Conservation (phyloP, 2,888 invertebrate genomes). For the Nomada hirtipes region DNA sequence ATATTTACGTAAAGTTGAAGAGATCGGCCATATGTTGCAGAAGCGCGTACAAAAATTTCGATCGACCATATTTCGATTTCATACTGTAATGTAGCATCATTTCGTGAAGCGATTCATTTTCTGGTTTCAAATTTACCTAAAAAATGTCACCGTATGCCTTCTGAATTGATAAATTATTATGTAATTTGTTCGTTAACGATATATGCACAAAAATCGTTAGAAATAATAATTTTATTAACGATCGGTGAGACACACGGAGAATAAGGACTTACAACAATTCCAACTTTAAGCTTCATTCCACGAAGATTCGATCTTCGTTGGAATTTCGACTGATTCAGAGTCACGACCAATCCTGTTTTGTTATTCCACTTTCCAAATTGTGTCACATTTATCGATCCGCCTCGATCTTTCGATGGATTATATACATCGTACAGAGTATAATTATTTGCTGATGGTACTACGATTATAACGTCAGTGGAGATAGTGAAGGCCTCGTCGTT, state of each 20-base stretch:
- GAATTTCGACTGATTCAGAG: constrained; percentile 68
- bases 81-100: constrained; percentile 66
- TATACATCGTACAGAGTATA: constrained; percentile 74
- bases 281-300: constrained; percentile 73
- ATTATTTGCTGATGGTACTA: constrained; percentile 38
- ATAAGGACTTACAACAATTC: constrained; percentile 68
- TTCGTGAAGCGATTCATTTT: constrained; percentile 63
- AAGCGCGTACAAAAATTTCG: constrained; percentile 72
- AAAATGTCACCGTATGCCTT: not conserved
- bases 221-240: not conserved
- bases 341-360: constrained; percentile 65
- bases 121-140: constrained; percentile 50
- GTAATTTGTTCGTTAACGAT: too few species aligned
- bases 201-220: not conserved
- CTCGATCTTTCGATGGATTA: constrained; percentile 75
- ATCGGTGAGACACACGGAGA: not conserved
- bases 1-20: constrained; percentile 76
- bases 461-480: constrained; percentile 74
- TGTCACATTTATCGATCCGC: constrained; percentile 73
- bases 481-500: constrained; percentile 71
- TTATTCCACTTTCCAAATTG: constrained; percentile 71
- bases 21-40: constrained; percentile 71
- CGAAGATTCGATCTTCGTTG: constrained; percentile 73
- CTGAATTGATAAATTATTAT: not conserved
- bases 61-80: constrained; percentile 68